A percentile compares a stretch with the other conserved stretches of the same genome.
Evolutionary conservation across 2,797 vertebrate genomes (phyloP).

Genomic region (Takifugu ocellatus): DNA sequence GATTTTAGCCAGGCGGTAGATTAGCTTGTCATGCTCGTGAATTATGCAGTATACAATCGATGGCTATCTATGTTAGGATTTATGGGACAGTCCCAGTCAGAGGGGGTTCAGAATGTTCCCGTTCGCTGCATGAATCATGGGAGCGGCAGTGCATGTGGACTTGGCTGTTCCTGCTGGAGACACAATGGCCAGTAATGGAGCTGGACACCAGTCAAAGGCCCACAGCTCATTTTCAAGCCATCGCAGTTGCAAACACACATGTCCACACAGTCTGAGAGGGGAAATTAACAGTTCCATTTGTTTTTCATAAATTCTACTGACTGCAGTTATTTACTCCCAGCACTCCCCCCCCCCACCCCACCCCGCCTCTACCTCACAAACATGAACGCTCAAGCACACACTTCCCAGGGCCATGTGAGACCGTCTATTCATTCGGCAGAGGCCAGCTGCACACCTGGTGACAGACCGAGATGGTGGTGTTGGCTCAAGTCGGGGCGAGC

Average conservation of each 20-base stretch:
- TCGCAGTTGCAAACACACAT: conserved; percentile 8
- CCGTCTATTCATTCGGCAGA: conserved; percentile 68
- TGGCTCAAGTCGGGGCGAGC: conserved; percentile 56
- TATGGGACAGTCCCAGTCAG: conserved; percentile 42
- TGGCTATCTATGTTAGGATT: conserved; percentile 50
- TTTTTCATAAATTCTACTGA: conserved; percentile 49
- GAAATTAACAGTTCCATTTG: conserved; percentile 42
- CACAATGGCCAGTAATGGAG: conserved; percentile 39
- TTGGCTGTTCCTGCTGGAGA: conserved; percentile 35
- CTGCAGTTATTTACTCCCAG: conserved; percentile 39
- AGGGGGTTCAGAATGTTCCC: conserved; percentile 49
- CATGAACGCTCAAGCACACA: conserved; percentile 37
- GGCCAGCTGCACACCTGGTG: conserved; percentile 73
- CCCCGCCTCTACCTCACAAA: conserved; percentile 33
- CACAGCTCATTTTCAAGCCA: background rate
- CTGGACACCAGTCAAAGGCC: conserved; percentile 35
- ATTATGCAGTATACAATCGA: conserved; percentile 47
- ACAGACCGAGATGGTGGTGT: conserved; percentile 63
- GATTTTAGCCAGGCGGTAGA: conserved; percentile 21
- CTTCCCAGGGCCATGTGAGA: conserved; percentile 58
- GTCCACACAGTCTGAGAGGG: conserved; percentile 13
- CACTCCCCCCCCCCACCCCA: background rate
- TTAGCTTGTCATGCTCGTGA: conserved; percentile 40
- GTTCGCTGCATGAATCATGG: conserved; percentile 48
- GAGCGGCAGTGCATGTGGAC: conserved; percentile 27